Conservation (phyloP, 2,113 vertebrate genomes). For the Cettia cetti region DNA sequence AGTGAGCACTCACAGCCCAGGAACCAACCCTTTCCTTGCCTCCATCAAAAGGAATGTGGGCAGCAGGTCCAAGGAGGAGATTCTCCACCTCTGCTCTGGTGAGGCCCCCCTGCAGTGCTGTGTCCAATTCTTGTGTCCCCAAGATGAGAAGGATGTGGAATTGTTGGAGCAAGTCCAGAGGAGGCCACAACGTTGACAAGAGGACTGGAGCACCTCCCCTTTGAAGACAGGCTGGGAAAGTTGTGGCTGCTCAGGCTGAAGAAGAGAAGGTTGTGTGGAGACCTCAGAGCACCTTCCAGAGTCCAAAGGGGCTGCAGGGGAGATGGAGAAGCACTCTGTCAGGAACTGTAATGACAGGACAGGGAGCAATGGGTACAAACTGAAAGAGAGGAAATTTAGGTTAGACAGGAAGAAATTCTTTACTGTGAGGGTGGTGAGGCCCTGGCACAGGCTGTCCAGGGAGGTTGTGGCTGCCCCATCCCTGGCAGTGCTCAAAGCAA, state of each 20-base stretch:
- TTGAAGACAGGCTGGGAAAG: neutral
- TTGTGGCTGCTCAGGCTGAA: neutral
- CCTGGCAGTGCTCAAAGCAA: neutral
- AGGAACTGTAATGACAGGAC: neutral
- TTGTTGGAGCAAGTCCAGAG: neutral
- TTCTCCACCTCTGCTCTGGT: neutral
- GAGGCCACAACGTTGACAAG: neutral
- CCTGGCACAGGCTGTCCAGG: neutral
- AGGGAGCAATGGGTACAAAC: neutral
- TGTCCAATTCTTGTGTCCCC: neutral
- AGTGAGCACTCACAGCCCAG: neutral
- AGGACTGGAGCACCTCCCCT: neutral
- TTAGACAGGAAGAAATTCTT: neutral
- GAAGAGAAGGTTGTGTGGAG: neutral
- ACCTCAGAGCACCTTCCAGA: neutral
- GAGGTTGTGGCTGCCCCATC: neutral
- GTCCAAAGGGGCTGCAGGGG: neutral
- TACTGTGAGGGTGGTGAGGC: neutral
- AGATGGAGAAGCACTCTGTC: neutral
- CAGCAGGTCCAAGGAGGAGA: neutral
- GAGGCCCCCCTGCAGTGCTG: neutral
- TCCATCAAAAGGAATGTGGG: accelerated
- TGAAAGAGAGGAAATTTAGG: neutral
- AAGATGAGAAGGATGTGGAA: neutral
- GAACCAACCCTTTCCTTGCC: neutral